Conservation (phyloP, 2,888 invertebrate species). For the Cynaeus angustus region DNA sequence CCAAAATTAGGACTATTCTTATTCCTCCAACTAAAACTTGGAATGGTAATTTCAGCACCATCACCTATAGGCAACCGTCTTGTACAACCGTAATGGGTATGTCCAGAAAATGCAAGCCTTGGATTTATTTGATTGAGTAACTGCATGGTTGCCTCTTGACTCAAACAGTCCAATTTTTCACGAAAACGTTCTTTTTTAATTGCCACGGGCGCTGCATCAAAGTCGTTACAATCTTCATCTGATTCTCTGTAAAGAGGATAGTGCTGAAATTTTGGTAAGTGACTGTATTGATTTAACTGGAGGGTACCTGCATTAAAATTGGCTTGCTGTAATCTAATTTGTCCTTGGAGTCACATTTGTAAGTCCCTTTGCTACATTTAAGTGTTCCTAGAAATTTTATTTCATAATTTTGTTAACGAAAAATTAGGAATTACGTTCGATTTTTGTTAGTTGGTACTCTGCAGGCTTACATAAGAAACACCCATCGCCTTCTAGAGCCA, state of each 20-base stretch:
- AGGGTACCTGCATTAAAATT: slow-evolving; percentile 84
- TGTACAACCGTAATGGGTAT: slow-evolving; percentile 94
- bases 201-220: slow-evolving; percentile 85
- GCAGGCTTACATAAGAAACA: slow-evolving; percentile 91
- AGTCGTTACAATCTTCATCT: slow-evolving; percentile 86
- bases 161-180: slow-evolving; percentile 93
- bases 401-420: not conserved
- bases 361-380: slow-evolving; percentile 64
- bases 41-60: slow-evolving; percentile 86
- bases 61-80: slow-evolving; percentile 71
- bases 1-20: slow-evolving; percentile 92
- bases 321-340: slow-evolving; percentile 82
- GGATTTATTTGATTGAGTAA: slow-evolving; percentile 73
- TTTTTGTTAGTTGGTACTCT: slow-evolving; percentile 77
- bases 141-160: slow-evolving; percentile 85
- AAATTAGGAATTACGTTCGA: slow-evolving; percentile 75
- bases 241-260: slow-evolving; percentile 94
- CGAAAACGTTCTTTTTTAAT: slow-evolving; percentile 82
- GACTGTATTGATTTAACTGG: no score
- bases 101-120: slow-evolving; percentile 89
- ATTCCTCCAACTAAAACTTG: slow-evolving; percentile 98
- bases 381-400: slow-evolving; percentile 61
- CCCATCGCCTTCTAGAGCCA: slow-evolving; percentile 97
- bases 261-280: slow-evolving; percentile 76
- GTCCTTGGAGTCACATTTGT: slow-evolving; percentile 60